Conservation (phyloP, 1,140 invertebrate genomes). For the Monomorium pharaonis region DNA sequence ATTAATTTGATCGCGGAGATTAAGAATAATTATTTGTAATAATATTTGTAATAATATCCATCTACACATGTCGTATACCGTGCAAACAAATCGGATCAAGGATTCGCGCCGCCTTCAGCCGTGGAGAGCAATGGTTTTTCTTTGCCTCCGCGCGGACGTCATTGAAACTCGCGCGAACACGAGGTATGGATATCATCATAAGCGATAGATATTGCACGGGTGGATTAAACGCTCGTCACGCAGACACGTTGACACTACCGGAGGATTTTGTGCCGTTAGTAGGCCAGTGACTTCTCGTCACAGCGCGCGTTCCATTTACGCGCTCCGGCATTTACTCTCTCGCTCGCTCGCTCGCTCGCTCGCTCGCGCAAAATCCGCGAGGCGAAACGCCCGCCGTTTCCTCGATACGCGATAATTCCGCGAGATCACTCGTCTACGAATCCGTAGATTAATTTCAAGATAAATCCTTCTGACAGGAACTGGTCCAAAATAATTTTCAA, state of each 20-base stretch:
- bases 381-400: not conserved
- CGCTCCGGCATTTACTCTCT: not conserved
- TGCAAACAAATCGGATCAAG: not conserved
- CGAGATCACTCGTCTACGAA: not conserved
- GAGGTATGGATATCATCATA: not conserved
- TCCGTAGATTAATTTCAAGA: not conserved
- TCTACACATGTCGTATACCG: not conserved
- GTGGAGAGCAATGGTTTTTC: not conserved
- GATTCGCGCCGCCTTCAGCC: not conserved
- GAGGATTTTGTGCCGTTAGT: conserved; percentile 65
- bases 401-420: not conserved
- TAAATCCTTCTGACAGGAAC: not conserved
- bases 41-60: not conserved
- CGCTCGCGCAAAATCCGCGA: conserved; percentile 15
- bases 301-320: conserved; percentile 31
- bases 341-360: not conserved
- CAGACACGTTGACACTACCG: conserved; percentile 61
- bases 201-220: not conserved
- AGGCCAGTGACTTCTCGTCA: conserved; percentile 59
- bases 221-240: conserved; percentile 40
- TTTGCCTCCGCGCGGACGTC: not conserved
- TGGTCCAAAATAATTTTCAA: not conserved
- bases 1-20: not conserved
- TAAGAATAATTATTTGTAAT: not conserved
- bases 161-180: not conserved